Evolutionary conservation across 2,888 invertebrate species (phyloP), one percentile per base, ranked within the genome.

Genomic region (Melipona beecheii): DNA sequence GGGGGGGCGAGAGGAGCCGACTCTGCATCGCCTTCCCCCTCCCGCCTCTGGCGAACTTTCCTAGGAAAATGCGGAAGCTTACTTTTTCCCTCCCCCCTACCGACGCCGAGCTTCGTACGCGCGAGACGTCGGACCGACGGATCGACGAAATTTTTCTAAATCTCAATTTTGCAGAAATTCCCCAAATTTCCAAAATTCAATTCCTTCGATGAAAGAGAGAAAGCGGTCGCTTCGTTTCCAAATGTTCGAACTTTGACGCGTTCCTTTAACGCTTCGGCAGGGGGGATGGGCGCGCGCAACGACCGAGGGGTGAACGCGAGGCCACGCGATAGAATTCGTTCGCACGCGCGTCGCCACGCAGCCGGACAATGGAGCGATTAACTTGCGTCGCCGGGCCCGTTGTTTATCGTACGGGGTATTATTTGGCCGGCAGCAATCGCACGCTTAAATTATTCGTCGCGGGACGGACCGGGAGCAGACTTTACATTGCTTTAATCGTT

Each of bases 361-460:
- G 89, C 91, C 89, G 89, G 89, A 93, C 93, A 93, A 93, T 93
- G 91, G 91, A 92, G 91, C 93, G 93, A 92, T 93, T 93, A 93
- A 92, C 92, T 93, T 90, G 92, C 92, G 92, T 89, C 90, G 91
- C 90, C 90, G 86, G 88, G 85, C 85, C 88, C 85, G 91, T 93
- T 93, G 92, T 93, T 93, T 92, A 92, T 92, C 89, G 91, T 90
- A 88, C 90, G 86, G 87, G 43, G 90, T 87, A 90, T 92, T 92
- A 92, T 91, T 92, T 91, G 90, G 90, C 89, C 86, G 89, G 83
- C 86, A 88, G 89, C 90, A 92, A 92, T 92, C 91, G 90, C 92
- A 91, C 93, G 92, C 91, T 91, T 92, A 93, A 93, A 93, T 93
- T 93, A 93, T 93, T 92, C 91, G 87, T 85, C 89, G 86, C 86